Percentiles rank a stretch among this genome's conserved stretches.
phyloP scores from a whole-genome alignment of 1,140 invertebrate genomes.

The Papilio glaucus region DNA sequence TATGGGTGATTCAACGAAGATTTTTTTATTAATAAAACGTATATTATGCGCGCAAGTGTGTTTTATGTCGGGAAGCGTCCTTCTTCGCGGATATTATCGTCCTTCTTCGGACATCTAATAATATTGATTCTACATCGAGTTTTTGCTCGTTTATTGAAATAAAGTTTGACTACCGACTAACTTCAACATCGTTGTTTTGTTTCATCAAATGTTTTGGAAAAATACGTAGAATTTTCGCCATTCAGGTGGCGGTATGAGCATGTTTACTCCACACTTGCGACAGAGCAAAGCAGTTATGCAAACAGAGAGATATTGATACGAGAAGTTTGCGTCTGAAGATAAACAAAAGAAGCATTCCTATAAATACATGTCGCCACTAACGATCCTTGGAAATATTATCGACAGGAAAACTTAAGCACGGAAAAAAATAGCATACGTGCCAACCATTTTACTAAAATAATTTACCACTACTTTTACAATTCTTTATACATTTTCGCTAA shows the following conservation, averaged over 20 bases:
- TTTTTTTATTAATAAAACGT: slow-evolving; percentile 84
- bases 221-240: slow-evolving; percentile 12
- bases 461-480: not conserved
- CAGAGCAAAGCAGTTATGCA: slow-evolving; percentile 64
- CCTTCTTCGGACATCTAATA: slow-evolving; percentile 79
- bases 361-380: slow-evolving; percentile 47
- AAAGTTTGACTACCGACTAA: slow-evolving; percentile 36
- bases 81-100: slow-evolving; percentile 78
- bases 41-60: slow-evolving; percentile 82
- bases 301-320: slow-evolving; percentile 67
- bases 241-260: slow-evolving; percentile 55
- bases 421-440: not conserved
- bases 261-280: slow-evolving; percentile 56
- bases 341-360: slow-evolving; percentile 62
- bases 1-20: slow-evolving; percentile 75
- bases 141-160: slow-evolving; percentile 56
- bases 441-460: not conserved
- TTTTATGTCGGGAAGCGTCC: slow-evolving; percentile 75
- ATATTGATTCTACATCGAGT: slow-evolving; percentile 68
- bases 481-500: no score
- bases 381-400: slow-evolving; percentile 41
- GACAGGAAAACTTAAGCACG: slow-evolving; percentile 26
- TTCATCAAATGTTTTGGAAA: slow-evolving; percentile 19
- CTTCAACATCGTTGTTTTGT: slow-evolving; percentile 33
- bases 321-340: slow-evolving; percentile 63